Evolutionary conservation across 2,888 invertebrate genomes (phyloP).

Genomic region (Lycaena phlaeas): DNA sequence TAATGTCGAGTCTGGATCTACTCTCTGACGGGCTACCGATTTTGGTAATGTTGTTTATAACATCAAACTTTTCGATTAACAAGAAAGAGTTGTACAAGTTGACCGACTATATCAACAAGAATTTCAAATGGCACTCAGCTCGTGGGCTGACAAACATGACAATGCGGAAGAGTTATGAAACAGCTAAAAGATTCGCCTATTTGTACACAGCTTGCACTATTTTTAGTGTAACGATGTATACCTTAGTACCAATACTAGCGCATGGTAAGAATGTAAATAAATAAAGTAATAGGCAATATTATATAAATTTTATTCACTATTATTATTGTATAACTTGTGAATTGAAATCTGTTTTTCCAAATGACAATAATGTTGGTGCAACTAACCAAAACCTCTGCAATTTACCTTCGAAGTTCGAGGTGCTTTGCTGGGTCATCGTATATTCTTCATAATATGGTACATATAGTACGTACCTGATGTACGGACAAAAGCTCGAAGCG

Average conservation of each 20-base stretch:
- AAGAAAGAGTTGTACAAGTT: conserved; percentile 41
- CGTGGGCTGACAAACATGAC: conserved; percentile 55
- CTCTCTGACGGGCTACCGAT: conserved; percentile 48
- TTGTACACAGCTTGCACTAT: conserved; percentile 51
- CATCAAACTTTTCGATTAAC: conserved; percentile 40
- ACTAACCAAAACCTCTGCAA: too few species aligned
- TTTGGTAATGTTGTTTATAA: conserved; percentile 38
- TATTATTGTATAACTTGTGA: too few species aligned
- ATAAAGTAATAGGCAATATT: neutral
- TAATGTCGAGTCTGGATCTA: conserved; percentile 45
- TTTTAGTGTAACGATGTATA: conserved; percentile 53
- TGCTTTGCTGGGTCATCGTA: too few species aligned
- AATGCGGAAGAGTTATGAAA: conserved; percentile 39
- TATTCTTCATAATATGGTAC: too few species aligned
- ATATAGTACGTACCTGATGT: too few species aligned
- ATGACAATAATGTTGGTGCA: too few species aligned
- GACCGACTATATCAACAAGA: conserved; percentile 36
- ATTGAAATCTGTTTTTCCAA: too few species aligned
- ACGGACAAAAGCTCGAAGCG: too few species aligned
- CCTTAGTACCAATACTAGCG: conserved; percentile 36
- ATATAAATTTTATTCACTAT: too few species aligned
- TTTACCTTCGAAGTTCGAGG: too few species aligned
- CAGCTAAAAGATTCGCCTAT: conserved; percentile 42
- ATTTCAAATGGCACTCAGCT: conserved; percentile 51
- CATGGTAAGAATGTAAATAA: conserved; percentile 42